Conservation (phyloP, 2,797 vertebrate species). For the Erithacus rubecula region DNA sequence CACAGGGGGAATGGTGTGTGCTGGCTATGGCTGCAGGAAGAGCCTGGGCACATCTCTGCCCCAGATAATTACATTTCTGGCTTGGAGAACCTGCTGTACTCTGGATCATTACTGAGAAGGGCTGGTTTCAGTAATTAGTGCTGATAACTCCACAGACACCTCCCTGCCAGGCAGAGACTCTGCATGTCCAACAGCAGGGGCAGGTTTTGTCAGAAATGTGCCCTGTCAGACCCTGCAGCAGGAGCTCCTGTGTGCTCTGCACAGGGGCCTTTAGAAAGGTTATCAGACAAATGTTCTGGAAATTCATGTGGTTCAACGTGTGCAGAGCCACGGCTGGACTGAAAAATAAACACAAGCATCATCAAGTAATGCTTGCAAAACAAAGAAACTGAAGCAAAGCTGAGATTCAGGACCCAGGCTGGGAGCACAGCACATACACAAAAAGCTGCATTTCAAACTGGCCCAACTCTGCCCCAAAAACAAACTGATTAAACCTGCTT, state of each 20-base stretch:
- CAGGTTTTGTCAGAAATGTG: rapidly evolving
- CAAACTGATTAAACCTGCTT: background rate
- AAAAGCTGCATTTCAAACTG: background rate
- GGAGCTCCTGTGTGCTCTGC: background rate
- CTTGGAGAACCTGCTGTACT: background rate
- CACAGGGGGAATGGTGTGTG: background rate
- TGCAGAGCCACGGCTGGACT: background rate
- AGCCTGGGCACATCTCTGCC: background rate
- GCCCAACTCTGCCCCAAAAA: background rate
- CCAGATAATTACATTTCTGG: background rate
- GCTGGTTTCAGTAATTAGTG: rapidly evolving
- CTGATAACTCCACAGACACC: background rate
- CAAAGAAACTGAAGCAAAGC: rapidly evolving
- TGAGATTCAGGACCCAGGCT: background rate
- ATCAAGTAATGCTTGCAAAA: background rate
- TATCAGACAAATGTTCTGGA: background rate
- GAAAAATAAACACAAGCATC: background rate
- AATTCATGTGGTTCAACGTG: background rate
- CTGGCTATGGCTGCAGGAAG: background rate
- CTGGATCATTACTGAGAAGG: background rate
- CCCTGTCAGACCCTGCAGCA: rapidly evolving
- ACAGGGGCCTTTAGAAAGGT: background rate
- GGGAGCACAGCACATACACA: background rate
- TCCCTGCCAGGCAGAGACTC: background rate
- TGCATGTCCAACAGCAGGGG: background rate